phyloP scores from a whole-genome alignment of 1,140 invertebrate species.

The Drosophila baimaii region DNA sequence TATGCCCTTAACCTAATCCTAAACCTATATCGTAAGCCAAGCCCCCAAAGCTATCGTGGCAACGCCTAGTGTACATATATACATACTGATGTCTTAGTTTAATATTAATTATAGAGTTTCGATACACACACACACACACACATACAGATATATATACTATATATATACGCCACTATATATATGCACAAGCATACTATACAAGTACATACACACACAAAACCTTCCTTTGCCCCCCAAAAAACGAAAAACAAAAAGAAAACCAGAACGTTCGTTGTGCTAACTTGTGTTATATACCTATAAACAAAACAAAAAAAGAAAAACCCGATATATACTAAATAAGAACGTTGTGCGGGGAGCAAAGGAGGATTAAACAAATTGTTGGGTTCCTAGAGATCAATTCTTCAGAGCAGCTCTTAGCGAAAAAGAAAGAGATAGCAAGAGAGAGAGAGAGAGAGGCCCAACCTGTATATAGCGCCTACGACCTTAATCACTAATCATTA shows the following conservation, averaged over 20 bases:
- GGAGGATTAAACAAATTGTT: conserved; percentile 19
- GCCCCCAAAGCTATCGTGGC: conserved; percentile 3
- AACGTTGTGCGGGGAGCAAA: conserved; percentile 11
- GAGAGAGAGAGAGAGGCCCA: not conserved
- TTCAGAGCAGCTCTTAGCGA: not conserved
- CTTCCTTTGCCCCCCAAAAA: conserved; percentile 14
- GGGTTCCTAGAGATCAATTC: conserved; percentile 9
- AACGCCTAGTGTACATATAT: conserved; percentile 48
- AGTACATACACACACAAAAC: conserved; percentile 15
- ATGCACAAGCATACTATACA: conserved; percentile 15
- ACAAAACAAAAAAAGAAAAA: too few species aligned
- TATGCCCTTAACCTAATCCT: conserved; percentile 7
- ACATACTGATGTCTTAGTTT: conserved; percentile 40
- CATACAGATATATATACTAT: conserved; percentile 12
- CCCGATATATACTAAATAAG: conserved; percentile 23
- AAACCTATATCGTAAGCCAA: not conserved
- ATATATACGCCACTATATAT: conserved; percentile 9
- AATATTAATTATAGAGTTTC: conserved; percentile 24
- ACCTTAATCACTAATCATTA: conserved; percentile 24
- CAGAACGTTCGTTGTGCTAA: conserved; percentile 47
- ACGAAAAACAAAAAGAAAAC: not conserved
- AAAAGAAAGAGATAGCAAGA: not conserved
- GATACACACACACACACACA: conserved; percentile 14
- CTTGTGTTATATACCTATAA: conserved; percentile 49
- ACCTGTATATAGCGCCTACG: conserved; percentile 48